Base-by-base conservation (phyloP, 1,140 invertebrate species). In the Drusus annulatus region DNA sequence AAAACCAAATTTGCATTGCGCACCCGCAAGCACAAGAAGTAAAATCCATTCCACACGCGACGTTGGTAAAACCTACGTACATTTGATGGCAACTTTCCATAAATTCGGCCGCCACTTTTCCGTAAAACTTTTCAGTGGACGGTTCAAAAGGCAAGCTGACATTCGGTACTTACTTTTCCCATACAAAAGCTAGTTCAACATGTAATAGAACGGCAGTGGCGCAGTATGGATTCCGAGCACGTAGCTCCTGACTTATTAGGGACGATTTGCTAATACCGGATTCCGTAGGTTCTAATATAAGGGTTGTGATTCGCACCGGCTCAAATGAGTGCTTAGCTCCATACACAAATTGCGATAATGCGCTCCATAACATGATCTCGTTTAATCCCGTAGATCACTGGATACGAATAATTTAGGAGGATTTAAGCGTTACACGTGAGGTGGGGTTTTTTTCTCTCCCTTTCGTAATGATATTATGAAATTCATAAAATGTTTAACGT, bases 201-300 rank as follows among this genome's bases (percentile, higher is more conserved):
- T 51, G 68, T 50, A 52, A 19, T 45, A 45, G 36, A 45, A 10
- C 0, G 36, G 36, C 13, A 75, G 25, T 58, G 19, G 51, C 25
- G 25, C 71, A 28, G 25, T 36, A 56, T 16, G 19, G 28, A 56
- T 75, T 75, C 71, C 19, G 25, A 58, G 52, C 71, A 75, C 71
- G 71, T 52, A 51, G 45, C 23, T 36, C 71, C 16, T 79, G 78
- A 79, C 78, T 79, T 79, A 79, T 79, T 79, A 79, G 68, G 78
- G 51, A 51, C 78, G 78, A 79, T 79, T 79, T 74, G 78, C 78
- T 79, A 79, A 79, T 79, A 79, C 69, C 31, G 75, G 54, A 56
- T 75, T 75, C 51, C 54, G 21, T 56, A 23, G 68, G 68, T 51
- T 51, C 16, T 16, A 51, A 51, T 52, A 52, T 58, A 58, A 56